Evolutionary conservation across 1,140 invertebrate species (phyloP).

Genomic region (Metopolophium dirhodum): DNA sequence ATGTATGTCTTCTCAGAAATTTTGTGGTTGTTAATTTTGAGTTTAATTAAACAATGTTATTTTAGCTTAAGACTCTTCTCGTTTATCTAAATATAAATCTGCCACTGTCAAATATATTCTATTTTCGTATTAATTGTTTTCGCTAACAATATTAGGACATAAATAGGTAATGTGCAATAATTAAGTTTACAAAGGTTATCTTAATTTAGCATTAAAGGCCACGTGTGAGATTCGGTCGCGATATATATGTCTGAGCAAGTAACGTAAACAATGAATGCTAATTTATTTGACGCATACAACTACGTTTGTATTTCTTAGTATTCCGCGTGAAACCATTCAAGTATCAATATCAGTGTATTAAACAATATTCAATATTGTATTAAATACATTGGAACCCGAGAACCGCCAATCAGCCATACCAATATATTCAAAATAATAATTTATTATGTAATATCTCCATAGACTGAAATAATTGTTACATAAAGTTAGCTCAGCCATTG

Average conservation of each 20-base stretch:
- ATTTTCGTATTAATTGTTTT: constrained; percentile 8
- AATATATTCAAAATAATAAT: constrained; percentile 8
- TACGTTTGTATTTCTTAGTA: constrained; percentile 15
- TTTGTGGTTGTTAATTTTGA: neutral
- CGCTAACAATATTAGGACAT: constrained; percentile 23
- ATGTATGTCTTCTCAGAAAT: neutral
- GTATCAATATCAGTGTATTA: neutral
- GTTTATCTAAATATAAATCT: neutral
- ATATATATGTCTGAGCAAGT: constrained; percentile 4
- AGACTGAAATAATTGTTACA: neutral
- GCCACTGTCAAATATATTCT: neutral
- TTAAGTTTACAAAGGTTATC: constrained; percentile 44
- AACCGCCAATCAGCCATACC: neutral
- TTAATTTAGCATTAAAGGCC: constrained; percentile 44
- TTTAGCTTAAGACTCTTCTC: neutral
- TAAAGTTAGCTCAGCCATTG: neutral
- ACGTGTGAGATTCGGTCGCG: neutral
- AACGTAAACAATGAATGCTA: constrained; percentile 19
- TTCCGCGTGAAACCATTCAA: constrained; percentile 9
- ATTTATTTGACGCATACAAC: constrained; percentile 18
- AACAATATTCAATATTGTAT: neutral
- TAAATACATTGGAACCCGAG: neutral
- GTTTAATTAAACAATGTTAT: neutral
- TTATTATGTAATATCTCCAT: constrained; percentile 26
- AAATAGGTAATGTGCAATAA: constrained; percentile 36